A percentile compares a stretch with the other conserved stretches of the same genome.
phyloP scores from a whole-genome alignment of 92 coral and sea anemone species.

The Epizoanthus stellaris region DNA sequence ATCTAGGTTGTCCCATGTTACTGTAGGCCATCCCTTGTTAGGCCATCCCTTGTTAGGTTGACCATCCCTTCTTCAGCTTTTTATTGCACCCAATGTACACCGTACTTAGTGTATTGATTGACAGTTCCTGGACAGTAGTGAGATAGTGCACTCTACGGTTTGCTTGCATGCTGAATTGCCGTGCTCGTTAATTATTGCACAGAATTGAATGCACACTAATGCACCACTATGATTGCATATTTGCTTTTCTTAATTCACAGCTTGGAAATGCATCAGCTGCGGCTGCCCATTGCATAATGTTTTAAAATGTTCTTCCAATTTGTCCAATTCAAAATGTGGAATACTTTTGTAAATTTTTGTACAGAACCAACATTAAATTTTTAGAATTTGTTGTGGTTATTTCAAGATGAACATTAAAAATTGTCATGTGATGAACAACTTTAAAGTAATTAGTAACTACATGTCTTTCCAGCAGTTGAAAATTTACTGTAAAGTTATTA shows the following conservation, averaged over 20 bases:
- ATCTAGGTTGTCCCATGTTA: no score
- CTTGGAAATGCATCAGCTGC: conserved; percentile 3
- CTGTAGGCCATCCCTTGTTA: no score
- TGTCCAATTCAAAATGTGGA: background rate
- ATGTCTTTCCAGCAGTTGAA: no score
- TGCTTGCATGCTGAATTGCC: conserved; percentile 30
- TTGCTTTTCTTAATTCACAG: background rate
- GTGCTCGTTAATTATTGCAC: conserved; percentile 23
- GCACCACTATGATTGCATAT: conserved; percentile 15
- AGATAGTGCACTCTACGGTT: conserved; percentile 5
- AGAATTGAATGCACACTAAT: conserved; percentile 22
- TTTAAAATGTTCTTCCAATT: background rate
- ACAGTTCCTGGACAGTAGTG: background rate
- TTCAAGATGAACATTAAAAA: no score
- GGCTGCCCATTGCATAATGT: background rate
- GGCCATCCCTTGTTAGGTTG: no score
- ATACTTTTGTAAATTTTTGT: background rate
- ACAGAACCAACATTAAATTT: no score
- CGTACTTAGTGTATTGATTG: background rate
- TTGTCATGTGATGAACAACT: no score
- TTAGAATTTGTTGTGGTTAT: no score
- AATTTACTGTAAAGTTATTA: no score
- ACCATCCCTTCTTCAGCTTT: no score
- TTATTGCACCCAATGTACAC: no score
- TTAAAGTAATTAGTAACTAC: no score